Base-by-base conservation (phyloP, 23 tunicate species). In the Styela plicata region DNA sequence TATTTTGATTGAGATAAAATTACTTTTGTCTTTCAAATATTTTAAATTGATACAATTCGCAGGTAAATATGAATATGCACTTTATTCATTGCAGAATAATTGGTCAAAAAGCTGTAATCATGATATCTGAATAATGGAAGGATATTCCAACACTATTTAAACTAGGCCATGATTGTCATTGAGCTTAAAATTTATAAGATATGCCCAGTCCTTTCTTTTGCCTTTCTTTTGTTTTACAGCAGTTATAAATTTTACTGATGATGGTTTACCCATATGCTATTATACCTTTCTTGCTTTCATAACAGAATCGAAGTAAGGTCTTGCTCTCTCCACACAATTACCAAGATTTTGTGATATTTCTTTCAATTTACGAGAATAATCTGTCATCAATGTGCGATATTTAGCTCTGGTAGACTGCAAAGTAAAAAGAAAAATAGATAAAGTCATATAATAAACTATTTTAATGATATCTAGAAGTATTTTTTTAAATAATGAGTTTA, bases 281-380 rank as follows among this genome's bases (percentile, higher is more conserved):
- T 26, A 57, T 69, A 90, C 96, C 86, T 90, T 92, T 80, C 85
- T 87, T 16, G 89, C 82, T 70, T 74, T 92, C 64, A 61, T 79
- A 22, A 92, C 89, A 13, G 97, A 88, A n/a, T 92, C 89, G 74
- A 92, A 92, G 71, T 92, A 92, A 33, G 97, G 97, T 67, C 97
- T 63, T 21, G 97, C 86, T 30, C 78, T 83, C n/a, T 69, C 73
- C 5, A 92, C 87, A 76, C 91, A 83, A 33, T 91, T 83, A 22
- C 97, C 97, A 0, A 92, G 74, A 44, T 75, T 80, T 33, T 69
- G 80, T 24, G 97, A 92, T 26, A 92, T 76, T 61, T 92, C 97
- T 63, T 87, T 87, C 22, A 92, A 87, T 62, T 87, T 87, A 26
- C 90, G 88, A 19, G 97, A 85, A 69, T 92, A 92, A 3, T 83